A percentile compares a stretch with the other conserved stretches of the same genome.
These are phyloP conservation scores for Plutomurus gul DNA, from an alignment of 1,140 invertebrate species.

Conservation along the genomic window DNA sequence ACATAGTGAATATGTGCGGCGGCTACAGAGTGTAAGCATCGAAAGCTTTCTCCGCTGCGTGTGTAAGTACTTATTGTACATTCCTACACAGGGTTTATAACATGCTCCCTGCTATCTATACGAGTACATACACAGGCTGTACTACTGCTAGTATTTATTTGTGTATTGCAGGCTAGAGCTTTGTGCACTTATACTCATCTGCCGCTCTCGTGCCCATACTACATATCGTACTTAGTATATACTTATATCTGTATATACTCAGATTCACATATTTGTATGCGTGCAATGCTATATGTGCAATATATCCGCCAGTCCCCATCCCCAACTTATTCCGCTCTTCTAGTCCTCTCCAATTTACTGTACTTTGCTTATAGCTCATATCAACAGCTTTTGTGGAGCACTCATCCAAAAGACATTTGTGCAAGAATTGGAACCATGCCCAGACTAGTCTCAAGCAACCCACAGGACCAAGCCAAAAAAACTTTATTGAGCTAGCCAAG, in stretches of 20 bases:
- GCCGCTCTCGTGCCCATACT: too few species aligned
- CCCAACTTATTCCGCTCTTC: constrained; percentile 18
- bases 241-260: neutral
- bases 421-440: neutral
- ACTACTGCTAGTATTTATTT: neutral
- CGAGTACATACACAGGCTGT: neutral
- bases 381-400: constrained; percentile 28
- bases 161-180: too few species aligned
- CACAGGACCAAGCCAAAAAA: neutral
- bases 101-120: neutral
- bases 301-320: neutral
- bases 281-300: neutral
- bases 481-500: neutral
- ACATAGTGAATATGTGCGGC: neutral
- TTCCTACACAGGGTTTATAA: neutral
- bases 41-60: too few species aligned
- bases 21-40: too few species aligned
- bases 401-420: constrained; percentile 33
- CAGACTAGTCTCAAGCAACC: neutral
- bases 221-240: neutral
- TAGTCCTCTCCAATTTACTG: constrained; percentile 24
- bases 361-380: constrained; percentile 31
- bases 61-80: neutral
- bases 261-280: neutral
- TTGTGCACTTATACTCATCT: too few species aligned